Conservation (phyloP, 1,140 invertebrate species). For the Nasonia vitripennis region DNA sequence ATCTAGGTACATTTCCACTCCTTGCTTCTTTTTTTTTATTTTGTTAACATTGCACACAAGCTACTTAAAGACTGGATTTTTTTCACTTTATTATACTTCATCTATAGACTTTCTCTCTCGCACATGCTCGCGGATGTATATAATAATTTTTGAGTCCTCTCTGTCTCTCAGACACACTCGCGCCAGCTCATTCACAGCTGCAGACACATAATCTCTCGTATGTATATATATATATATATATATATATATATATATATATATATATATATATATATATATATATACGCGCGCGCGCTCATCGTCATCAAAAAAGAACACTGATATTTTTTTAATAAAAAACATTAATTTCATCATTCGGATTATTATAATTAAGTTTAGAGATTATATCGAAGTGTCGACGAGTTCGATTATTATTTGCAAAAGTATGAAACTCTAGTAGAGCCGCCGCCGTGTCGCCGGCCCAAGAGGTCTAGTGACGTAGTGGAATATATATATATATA, state of each 20-base stretch:
- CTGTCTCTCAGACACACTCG: not conserved
- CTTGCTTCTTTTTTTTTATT: not conserved
- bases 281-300: conserved; percentile 1
- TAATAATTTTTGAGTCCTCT: conserved; percentile 13
- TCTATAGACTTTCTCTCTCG: conserved; percentile 15
- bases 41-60: conserved; percentile 38
- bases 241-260: not conserved
- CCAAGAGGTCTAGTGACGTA: conserved; percentile 67
- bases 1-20: conserved; percentile 30
- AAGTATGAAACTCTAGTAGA: conserved; percentile 73
- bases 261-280: not conserved
- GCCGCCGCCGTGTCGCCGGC: conserved; percentile 59
- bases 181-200: not conserved
- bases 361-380: conserved; percentile 46
- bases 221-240: not conserved
- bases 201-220: not conserved
- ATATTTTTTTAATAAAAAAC: conserved; percentile 49
- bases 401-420: conserved; percentile 73
- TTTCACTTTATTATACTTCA: not conserved
- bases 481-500: conserved; percentile 52
- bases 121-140: not conserved
- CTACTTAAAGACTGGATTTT: conserved; percentile 19
- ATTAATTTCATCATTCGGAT: conserved; percentile 41
- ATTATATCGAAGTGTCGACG: conserved; percentile 63
- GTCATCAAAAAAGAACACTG: conserved; percentile 40